Percentiles rank a stretch among this genome's conserved stretches.
Conservation (phyloP, 2,888 invertebrate genomes). For the Dione juno region DNA sequence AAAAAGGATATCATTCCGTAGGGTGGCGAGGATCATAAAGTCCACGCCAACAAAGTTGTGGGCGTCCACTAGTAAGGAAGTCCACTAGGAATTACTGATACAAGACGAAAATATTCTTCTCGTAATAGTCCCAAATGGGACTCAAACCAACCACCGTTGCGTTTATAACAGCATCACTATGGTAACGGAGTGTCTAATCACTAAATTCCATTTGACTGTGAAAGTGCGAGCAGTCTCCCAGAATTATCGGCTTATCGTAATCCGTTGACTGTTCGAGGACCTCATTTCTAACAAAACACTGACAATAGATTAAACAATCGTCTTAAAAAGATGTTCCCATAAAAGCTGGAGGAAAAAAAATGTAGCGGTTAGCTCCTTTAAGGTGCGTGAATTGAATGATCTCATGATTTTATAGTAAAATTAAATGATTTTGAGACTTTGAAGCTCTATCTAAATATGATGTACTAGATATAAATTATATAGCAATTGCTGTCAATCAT, state of each 20-base stretch:
- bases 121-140: neutral
- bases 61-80: too few species aligned
- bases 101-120: too few species aligned
- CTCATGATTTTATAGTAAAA: constrained; percentile 37
- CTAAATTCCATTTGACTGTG: neutral
- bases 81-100: too few species aligned
- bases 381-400: constrained; percentile 65
- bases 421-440: constrained; percentile 48
- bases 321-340: constrained; percentile 19
- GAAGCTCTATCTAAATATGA: neutral
- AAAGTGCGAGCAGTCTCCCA: constrained; percentile 21
- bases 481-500: too few species aligned
- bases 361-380: constrained; percentile 68
- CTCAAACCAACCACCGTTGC: neutral
- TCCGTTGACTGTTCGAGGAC: constrained; percentile 63
- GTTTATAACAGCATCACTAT: neutral
- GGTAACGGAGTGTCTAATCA: neutral
- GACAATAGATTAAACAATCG: constrained; percentile 54
- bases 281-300: constrained; percentile 37
- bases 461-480: too few species aligned
- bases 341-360: constrained; percentile 50
- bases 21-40: too few species aligned
- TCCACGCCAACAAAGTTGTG: too few species aligned
- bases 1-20: too few species aligned
- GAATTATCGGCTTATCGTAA: constrained; percentile 34